Conservation (phyloP, 2,113 vertebrate genomes). For the Triplophysa rosa region DNA sequence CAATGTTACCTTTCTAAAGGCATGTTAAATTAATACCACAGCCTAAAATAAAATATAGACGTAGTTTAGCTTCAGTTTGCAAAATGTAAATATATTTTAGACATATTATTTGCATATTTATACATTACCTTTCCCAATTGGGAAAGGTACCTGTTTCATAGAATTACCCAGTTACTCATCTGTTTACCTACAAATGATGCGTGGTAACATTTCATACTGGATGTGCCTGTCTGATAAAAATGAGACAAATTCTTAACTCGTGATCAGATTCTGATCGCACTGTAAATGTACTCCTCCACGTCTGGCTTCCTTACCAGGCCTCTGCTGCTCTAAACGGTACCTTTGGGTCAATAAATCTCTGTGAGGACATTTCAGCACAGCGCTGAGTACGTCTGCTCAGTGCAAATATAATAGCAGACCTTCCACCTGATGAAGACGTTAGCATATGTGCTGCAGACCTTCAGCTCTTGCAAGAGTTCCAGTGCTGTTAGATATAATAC, state of each 20-base stretch:
- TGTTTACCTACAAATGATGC: neutral
- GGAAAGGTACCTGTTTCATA: no score
- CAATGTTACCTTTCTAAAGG: no score
- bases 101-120: no score
- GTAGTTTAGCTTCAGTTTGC: no score
- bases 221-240: constrained; percentile 14
- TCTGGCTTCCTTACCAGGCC: neutral
- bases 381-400: constrained; percentile 7
- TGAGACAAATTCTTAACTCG: constrained; percentile 6
- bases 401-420: constrained; percentile 44
- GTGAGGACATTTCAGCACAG: constrained; percentile 44
- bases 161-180: neutral
- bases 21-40: no score
- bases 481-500: neutral
- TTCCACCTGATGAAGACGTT: constrained; percentile 46
- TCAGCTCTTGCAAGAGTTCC: constrained; percentile 11
- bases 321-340: constrained; percentile 13
- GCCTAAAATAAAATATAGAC: no score
- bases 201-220: neutral
- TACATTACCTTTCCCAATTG: no score
- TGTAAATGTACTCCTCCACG: constrained; percentile 4
- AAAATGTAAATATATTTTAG: no score
- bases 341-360: constrained; percentile 49
- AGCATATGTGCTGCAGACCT: constrained; percentile 38
- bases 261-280: neutral